These are phyloP conservation scores for Rhynchopsitta pachyrhyncha DNA, from an alignment of 2,113 vertebrate species.

Conservation along the genomic window DNA sequence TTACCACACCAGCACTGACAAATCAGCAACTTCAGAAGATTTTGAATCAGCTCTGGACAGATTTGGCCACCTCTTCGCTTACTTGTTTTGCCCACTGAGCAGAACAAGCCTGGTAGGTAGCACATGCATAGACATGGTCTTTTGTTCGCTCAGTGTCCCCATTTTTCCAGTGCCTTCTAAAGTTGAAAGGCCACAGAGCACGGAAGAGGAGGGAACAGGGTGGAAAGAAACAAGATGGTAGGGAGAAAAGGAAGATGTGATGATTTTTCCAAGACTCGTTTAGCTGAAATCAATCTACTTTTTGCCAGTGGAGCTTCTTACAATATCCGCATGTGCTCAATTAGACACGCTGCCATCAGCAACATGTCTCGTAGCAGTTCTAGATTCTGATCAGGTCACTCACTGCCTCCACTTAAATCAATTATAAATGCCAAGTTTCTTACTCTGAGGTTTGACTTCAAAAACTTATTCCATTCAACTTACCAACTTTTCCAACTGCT, in stretches of 20 bases:
- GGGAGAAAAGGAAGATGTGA: background rate
- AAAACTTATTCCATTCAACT: background rate
- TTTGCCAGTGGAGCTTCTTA: background rate
- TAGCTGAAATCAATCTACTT: background rate
- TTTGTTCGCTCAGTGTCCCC: background rate
- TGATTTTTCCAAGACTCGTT: background rate
- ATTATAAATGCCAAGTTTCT: background rate
- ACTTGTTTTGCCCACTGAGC: background rate
- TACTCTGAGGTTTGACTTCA: background rate
- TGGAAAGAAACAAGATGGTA: background rate
- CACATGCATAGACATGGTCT: fast-evolving
- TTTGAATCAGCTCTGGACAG: background rate
- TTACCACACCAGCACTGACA: background rate
- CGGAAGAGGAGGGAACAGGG: background rate
- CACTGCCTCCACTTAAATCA: background rate
- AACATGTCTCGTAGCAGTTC: background rate
- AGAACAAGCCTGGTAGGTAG: background rate
- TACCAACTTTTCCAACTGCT: background rate
- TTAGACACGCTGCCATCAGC: background rate
- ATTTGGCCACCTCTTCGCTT: background rate
- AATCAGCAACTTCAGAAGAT: background rate
- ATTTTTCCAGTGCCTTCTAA: background rate
- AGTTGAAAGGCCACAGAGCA: background rate
- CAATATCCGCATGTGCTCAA: fast-evolving
- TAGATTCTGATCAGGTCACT: constrained; percentile 35